Evolutionary conservation across 2,888 invertebrate species (phyloP).

Genomic region (Iselma pallidipennis): DNA sequence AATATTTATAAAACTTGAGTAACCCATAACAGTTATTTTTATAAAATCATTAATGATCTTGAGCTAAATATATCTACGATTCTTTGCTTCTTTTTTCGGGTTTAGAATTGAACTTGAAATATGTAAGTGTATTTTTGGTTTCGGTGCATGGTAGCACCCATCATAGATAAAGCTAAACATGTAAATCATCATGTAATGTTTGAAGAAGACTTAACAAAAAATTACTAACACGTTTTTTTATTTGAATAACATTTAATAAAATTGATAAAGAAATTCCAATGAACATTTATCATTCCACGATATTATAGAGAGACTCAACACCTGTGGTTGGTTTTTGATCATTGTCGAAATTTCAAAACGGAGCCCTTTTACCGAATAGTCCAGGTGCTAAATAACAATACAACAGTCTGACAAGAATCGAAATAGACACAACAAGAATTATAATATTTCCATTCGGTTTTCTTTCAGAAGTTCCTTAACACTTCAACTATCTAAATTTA

Average conservation of each 20-base stretch:
- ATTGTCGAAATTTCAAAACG: too few species aligned
- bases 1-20: constrained; percentile 6
- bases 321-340: neutral
- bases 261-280: neutral
- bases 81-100: neutral
- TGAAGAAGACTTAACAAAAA: too few species aligned
- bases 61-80: constrained; percentile 5
- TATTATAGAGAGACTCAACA: neutral
- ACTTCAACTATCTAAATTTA: neutral
- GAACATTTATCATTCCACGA: neutral
- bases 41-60: neutral
- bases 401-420: neutral
- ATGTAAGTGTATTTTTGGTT: constrained; percentile 5
- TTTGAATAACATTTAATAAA: neutral
- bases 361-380: neutral
- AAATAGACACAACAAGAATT: neutral
- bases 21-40: constrained; percentile 12
- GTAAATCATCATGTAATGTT: too few species aligned
- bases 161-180: neutral
- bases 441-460: neutral
- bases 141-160: neutral
- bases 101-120: constrained; percentile 16
- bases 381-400: neutral
- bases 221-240: too few species aligned
- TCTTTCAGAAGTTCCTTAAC: neutral